Conservation (phyloP, 2,797 vertebrate species). For the Botia kubotai region DNA sequence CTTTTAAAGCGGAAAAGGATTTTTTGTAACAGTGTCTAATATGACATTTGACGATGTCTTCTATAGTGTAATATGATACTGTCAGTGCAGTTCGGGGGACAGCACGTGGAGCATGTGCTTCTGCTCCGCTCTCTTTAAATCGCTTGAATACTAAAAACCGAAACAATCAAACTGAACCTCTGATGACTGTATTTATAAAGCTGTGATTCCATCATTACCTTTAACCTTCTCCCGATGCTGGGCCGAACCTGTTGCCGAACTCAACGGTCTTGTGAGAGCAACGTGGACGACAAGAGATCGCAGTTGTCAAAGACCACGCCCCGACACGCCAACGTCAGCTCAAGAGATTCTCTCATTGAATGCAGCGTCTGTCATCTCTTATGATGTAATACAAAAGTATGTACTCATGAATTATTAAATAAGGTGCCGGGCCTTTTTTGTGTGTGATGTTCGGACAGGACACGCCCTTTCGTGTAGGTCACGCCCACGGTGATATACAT, state of each 20-base stretch:
- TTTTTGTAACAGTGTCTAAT: no score
- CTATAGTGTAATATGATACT: background rate
- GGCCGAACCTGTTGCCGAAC: background rate
- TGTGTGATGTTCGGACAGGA: background rate
- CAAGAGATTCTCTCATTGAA: background rate
- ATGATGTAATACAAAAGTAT: constrained; percentile 12
- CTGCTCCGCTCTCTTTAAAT: constrained; percentile 1
- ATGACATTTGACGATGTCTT: no score
- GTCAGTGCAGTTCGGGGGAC: background rate
- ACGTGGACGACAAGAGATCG: constrained; percentile 2
- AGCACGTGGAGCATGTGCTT: background rate
- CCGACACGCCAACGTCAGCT: background rate
- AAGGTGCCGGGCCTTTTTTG: background rate
- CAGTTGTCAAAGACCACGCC: background rate
- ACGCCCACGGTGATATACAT: background rate
- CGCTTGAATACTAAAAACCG: background rate
- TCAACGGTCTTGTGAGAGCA: background rate
- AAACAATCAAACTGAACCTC: background rate
- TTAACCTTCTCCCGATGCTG: background rate
- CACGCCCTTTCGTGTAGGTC: background rate
- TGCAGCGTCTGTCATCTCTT: background rate
- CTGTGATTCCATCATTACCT: constrained; percentile 15
- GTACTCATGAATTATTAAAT: background rate
- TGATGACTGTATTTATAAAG: background rate
- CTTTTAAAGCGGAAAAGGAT: no score